phyloP scores from a whole-genome alignment of 37 sponge, comb jelly and placozoan species.

The Cladorhizidae sp. region DNA sequence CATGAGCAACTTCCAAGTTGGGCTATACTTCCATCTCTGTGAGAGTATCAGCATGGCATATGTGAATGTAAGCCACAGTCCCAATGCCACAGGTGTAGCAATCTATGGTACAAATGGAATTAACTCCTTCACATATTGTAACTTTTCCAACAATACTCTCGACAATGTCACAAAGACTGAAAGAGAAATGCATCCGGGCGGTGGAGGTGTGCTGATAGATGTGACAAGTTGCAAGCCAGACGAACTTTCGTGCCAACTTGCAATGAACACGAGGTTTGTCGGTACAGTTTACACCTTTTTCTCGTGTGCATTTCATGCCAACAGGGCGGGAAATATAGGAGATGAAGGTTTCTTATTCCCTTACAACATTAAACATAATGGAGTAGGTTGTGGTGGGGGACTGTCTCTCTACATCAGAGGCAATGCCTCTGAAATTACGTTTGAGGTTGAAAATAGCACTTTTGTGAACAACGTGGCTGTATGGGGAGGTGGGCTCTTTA shows the following conservation, averaged over 20 bases:
- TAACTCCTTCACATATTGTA: not conserved
- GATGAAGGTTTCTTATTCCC: conserved; percentile 14
- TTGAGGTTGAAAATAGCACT: conserved; percentile 17
- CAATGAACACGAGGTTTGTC: not conserved
- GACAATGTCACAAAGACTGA: not conserved
- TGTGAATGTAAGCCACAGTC: conserved; percentile 20
- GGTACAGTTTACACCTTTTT: conserved; percentile 8
- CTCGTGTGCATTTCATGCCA: conserved; percentile 19
- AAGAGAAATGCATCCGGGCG: not conserved
- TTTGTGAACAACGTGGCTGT: conserved; percentile 30
- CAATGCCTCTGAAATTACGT: conserved; percentile 14
- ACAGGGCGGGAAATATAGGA: conserved; percentile 15
- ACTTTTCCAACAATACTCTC: conserved; percentile 21
- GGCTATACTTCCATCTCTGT: conserved; percentile 32
- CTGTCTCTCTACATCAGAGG: conserved; percentile 57
- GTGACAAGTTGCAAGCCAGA: conserved; percentile 65
- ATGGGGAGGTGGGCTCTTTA: conserved; percentile 60
- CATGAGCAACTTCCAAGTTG: conserved; percentile 9
- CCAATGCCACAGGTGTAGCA: conserved; percentile 37
- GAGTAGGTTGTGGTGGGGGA: conserved; percentile 61
- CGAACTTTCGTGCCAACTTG: not conserved
- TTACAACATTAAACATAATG: conserved; percentile 8
- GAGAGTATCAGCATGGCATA: conserved; percentile 9
- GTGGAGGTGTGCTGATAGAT: conserved; percentile 43
- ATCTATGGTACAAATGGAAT: conserved; percentile 40